Base-by-base conservation (phyloP, 2,888 invertebrate genomes). In the Ligdia adustata region DNA sequence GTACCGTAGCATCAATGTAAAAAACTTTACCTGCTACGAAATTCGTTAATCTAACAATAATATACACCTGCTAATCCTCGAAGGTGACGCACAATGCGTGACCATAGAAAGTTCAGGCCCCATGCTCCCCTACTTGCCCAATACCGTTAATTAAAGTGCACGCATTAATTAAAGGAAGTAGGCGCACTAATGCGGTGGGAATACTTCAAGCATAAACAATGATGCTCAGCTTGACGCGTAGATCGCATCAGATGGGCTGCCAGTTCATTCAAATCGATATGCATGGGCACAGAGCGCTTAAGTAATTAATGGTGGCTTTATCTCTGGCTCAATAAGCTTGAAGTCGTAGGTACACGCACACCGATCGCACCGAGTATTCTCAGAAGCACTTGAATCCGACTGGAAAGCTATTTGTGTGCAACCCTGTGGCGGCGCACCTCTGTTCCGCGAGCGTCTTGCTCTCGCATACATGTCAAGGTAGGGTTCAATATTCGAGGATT, bases 401-500 rank as follows among this genome's bases (percentile, higher is more conserved):
- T 79, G 75, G 74, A 74, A 79, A 81, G 87, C 78, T 89, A 89
- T 88, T 89, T 89, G 70, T 76, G 88, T 81, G 77, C 82, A 88
- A 79, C 82, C 82, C 85, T 84, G 84, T 75, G 74, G 69, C 64
- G 69, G 67, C 74, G 77, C 79, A 78, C 75, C 74, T 77, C 82
- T 71, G 81, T 79, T 81, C 83, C 82, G 79, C 76, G 67, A 75
- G 70, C 63, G 66, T 66, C 72, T 72, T 81, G 70, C 77, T 82
- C 83, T 66, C 79, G 76, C 88, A 88, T 85, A 69, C 89, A 81
- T 88, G 89, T 89, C 89, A 89, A 89, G 89, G 89, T 89, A 87
- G 89, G 82, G 89, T 89, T 89, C 89, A 89, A 87, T 73, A 89
- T 80, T 86, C 89, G 88, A 85, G 82, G 82, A 85, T 86, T 81